Percentiles rank a stretch among this genome's conserved stretches.
Evolutionary conservation across 2,113 vertebrate genomes (phyloP).

Genomic region (Ailuropoda melanoleuca): DNA sequence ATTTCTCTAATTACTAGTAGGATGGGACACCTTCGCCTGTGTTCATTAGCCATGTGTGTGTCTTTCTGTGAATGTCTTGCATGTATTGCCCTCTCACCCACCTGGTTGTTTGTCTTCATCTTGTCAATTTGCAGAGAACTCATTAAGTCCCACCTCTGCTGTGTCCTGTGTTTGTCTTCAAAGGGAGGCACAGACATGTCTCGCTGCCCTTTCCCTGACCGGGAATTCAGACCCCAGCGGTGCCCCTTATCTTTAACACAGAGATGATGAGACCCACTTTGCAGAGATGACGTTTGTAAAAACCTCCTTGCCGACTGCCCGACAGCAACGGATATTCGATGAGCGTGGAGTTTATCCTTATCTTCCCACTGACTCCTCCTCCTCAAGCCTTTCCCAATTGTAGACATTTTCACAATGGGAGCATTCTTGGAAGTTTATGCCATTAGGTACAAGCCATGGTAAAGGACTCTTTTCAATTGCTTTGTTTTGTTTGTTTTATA

Average conservation of each 20-base stretch:
- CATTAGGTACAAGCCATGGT: neutral
- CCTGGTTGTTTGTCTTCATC: neutral
- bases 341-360: neutral
- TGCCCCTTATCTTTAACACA: neutral
- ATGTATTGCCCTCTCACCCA: too few species aligned
- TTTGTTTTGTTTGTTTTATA: neutral
- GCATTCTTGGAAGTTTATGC: neutral
- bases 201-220: neutral
- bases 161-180: neutral
- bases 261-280: neutral
- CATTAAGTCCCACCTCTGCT: neutral
- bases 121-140: neutral
- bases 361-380: neutral
- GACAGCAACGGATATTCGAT: too few species aligned
- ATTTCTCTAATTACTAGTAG: neutral
- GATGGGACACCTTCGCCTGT: neutral
- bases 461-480: neutral
- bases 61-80: neutral
- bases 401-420: neutral
- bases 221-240: neutral
- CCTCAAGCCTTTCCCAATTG: neutral
- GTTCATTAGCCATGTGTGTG: too few species aligned
- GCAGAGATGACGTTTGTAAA: neutral
- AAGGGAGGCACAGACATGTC: neutral
- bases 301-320: neutral